Conservation (phyloP, 1,140 invertebrate genomes). For the Phortica variegata region DNA sequence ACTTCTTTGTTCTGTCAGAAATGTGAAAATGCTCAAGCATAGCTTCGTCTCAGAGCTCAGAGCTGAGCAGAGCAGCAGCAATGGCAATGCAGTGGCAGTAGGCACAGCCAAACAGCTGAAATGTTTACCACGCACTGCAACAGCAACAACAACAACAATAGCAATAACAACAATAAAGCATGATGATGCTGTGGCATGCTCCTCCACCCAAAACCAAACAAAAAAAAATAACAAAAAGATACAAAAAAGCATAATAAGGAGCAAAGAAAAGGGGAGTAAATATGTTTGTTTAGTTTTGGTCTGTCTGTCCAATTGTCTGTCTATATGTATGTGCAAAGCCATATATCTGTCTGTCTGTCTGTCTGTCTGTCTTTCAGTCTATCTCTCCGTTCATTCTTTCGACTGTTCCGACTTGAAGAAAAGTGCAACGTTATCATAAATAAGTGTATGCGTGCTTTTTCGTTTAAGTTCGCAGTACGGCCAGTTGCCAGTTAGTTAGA, state of each 20-base stretch:
- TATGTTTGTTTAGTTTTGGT: too few relatives aligned
- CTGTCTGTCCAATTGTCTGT: too few relatives aligned
- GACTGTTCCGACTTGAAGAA: too few relatives aligned
- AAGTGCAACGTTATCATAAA: constrained; percentile 54
- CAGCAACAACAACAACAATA: constrained; percentile 20
- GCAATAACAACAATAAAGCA: too few relatives aligned
- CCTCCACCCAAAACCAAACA: too few relatives aligned
- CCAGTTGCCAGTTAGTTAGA: too few relatives aligned
- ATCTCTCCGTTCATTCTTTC: too few relatives aligned
- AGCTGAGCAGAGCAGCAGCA: constrained; percentile 5
- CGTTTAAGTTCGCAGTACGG: constrained; percentile 18
- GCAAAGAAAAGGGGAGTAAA: too few relatives aligned
- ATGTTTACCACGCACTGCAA: constrained; percentile 17
- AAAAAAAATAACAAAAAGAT: too few relatives aligned
- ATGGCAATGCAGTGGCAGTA: constrained; percentile 26
- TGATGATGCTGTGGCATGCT: not conserved
- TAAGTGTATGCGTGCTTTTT: constrained; percentile 49
- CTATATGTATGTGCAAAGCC: too few relatives aligned
- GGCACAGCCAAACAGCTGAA: constrained; percentile 45
- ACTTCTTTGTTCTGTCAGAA: constrained; percentile 55
- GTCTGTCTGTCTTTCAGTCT: constrained; percentile 7
- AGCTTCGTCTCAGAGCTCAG: not conserved
- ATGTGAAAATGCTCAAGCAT: constrained; percentile 19
- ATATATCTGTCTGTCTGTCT: constrained; percentile 7
- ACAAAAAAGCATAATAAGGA: too few relatives aligned